Conservation (phyloP, 2,888 invertebrate species). For the Pseudococcus jackbeardsleyi region DNA sequence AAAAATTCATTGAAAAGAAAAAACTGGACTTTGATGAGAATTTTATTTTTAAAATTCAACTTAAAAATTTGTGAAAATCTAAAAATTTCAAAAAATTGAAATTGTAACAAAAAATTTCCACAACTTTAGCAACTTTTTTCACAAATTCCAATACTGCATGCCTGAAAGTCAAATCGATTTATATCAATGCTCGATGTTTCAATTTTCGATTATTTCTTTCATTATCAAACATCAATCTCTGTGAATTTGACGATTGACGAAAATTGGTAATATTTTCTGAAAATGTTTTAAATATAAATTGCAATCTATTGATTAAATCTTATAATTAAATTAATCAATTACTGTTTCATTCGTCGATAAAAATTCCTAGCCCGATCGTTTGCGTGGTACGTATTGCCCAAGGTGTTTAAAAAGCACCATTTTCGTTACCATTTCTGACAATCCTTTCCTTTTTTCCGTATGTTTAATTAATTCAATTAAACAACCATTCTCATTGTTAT, state of each 20-base stretch:
- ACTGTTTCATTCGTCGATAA: not conserved
- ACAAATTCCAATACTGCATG: not conserved
- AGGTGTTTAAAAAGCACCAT: not conserved
- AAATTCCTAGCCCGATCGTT: not conserved
- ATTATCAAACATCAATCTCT: not conserved
- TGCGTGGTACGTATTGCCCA: not conserved
- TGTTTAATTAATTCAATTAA: not conserved
- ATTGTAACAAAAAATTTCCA: not conserved
- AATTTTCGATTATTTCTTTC: not conserved
- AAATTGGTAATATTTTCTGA: not conserved
- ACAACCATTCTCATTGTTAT: not conserved
- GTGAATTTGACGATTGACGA: not conserved
- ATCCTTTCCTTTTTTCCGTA: not conserved
- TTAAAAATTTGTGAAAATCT: too few species aligned
- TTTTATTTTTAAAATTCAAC: too few species aligned
- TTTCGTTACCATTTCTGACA: not conserved
- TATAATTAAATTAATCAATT: slow-evolving; percentile 6
- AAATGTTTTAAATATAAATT: not conserved
- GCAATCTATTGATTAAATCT: not conserved
- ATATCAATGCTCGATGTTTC: too few species aligned
- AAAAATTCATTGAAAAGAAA: too few species aligned
- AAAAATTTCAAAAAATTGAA: too few species aligned
- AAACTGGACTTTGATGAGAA: not conserved
- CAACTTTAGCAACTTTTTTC: not conserved
- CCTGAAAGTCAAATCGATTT: not conserved